Conservation (phyloP, 92 coral and sea anemone species). For the Porites lobata region DNA sequence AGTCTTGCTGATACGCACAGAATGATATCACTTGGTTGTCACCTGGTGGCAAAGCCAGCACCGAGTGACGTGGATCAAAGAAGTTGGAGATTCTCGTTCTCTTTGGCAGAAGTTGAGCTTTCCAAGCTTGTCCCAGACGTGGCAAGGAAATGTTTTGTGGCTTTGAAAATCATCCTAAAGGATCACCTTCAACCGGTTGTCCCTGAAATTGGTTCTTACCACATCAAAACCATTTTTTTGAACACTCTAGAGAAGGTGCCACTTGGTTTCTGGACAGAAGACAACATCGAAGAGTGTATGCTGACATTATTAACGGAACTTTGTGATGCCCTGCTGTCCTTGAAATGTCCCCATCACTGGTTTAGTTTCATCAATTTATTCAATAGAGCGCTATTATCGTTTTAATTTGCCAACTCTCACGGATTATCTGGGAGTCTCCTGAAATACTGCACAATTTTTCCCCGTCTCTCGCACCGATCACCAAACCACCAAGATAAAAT, state of each 20-base stretch:
- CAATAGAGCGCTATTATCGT: too few species aligned
- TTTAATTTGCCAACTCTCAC: too few species aligned
- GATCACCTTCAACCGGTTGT: conserved; percentile 58
- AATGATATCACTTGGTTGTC: conserved; percentile 60
- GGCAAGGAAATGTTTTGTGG: conserved; percentile 70
- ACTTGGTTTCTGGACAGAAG: conserved; percentile 52
- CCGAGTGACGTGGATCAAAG: conserved; percentile 19
- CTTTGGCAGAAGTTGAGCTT: conserved; percentile 66
- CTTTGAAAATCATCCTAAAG: conserved; percentile 57
- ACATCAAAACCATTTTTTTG: conserved; percentile 61
- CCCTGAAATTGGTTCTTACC: conserved; percentile 36
- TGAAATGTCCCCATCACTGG: conserved; percentile 55
- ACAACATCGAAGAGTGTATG: conserved; percentile 58
- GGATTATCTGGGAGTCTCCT: too few species aligned
- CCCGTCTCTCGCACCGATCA: too few species aligned
- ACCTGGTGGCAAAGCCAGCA: conserved; percentile 64
- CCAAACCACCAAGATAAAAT: too few species aligned
- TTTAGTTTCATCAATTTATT: conserved; percentile 52
- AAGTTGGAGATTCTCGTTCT: conserved; percentile 73
- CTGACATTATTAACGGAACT: conserved; percentile 26
- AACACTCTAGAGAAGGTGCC: conserved; percentile 53
- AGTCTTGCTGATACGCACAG: conserved; percentile 43
- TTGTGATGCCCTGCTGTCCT: conserved; percentile 23
- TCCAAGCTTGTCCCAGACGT: conserved; percentile 58
- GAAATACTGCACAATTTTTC: too few species aligned